A percentile compares a stretch with the other conserved stretches of the same genome.
Conservation (phyloP, 2,113 vertebrate species). For the Okapia johnstoni region DNA sequence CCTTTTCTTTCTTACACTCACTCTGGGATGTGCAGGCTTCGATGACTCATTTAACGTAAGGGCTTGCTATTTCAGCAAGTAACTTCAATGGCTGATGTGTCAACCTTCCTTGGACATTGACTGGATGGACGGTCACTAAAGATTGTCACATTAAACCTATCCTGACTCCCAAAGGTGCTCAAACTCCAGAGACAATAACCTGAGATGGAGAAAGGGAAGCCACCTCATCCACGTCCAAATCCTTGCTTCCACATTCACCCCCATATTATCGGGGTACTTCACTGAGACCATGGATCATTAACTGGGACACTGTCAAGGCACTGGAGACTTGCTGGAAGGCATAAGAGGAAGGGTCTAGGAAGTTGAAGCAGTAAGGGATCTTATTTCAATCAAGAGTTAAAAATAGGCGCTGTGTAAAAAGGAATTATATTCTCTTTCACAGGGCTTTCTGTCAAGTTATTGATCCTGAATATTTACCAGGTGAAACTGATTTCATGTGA, state of each 20-base stretch:
- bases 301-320: neutral
- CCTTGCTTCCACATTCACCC: neutral
- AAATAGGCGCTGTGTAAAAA: neutral
- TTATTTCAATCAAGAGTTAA: neutral
- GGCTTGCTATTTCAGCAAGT: neutral
- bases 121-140: neutral
- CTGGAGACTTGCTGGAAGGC: neutral
- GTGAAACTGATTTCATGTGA: neutral
- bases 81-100: neutral
- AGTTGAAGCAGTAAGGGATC: neutral
- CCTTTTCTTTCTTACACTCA: neutral
- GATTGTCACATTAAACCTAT: neutral
- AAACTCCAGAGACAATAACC: neutral
- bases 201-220: neutral
- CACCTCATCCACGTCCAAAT: neutral
- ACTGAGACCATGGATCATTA: neutral
- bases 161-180: neutral
- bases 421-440: neutral
- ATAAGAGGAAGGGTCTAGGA: neutral
- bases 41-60: neutral
- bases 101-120: neutral
- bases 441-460: neutral
- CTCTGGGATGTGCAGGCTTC: neutral
- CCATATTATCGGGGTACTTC: neutral
- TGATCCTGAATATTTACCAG: neutral